Evolutionary conservation across 2,113 vertebrate species (phyloP).

Genomic region (Ictidomys tridecemlineatus): DNA sequence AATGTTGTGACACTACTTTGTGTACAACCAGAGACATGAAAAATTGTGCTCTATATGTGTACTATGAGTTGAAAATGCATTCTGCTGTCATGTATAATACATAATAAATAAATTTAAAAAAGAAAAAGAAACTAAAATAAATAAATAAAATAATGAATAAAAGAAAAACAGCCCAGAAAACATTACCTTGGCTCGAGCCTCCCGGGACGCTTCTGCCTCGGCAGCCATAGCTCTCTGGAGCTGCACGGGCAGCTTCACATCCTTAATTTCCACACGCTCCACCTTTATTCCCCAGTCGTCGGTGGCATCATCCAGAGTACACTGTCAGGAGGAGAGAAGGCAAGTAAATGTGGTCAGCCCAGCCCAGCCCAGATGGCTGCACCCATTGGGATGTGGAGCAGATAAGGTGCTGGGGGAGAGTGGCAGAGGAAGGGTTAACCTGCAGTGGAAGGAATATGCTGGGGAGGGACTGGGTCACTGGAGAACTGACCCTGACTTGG

Average conservation of each 20-base stretch:
- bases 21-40: no score
- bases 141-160: no score
- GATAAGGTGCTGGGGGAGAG: fast-evolving
- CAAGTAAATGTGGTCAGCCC: fast-evolving
- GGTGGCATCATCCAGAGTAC: slow-evolving; percentile 94
- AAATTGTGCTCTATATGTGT: no score
- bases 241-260: slow-evolving; percentile 96
- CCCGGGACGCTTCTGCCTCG: slow-evolving; percentile 95
- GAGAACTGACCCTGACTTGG: neutral
- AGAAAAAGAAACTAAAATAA: neutral
- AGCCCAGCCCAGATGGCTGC: neutral
- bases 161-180: neutral
- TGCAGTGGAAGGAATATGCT: fast-evolving
- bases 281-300: slow-evolving; percentile 98
- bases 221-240: slow-evolving; percentile 99
- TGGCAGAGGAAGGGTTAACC: fast-evolving
- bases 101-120: no score
- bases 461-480: neutral
- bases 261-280: slow-evolving; percentile 98
- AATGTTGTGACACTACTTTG: no score
- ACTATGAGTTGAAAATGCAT: no score
- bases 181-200: slow-evolving; percentile 96
- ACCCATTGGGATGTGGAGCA: fast-evolving
- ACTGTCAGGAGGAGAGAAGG: slow-evolving; percentile 82
- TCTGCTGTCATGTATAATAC: no score